Base-by-base conservation (phyloP, 2,113 vertebrate genomes). In the Sapajus apella region DNA sequence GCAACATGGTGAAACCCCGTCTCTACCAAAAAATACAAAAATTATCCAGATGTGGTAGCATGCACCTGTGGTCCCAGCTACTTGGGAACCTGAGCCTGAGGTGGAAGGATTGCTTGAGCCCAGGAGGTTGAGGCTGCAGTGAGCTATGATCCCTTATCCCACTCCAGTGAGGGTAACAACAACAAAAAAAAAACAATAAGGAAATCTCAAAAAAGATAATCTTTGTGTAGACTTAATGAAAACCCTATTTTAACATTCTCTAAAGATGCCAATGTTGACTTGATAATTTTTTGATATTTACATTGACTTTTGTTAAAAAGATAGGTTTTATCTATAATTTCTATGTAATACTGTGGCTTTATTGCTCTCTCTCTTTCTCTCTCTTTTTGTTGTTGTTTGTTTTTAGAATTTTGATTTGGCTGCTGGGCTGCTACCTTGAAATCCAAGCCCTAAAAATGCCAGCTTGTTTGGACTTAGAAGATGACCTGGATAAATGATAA, bases 381-480 rank as follows among this genome's bases (percentile, higher is more conserved):
- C 35, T 23, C 30, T 23, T 64, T 64, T 30, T 64, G 5, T 64
- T 64, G 61, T 64, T 64, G 61, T 64, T 64, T 64, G 61, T 11
- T 93, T 98, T 97, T 96, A 98, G 98, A 96, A 84, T 97, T 98
- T 95, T 76, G 86, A 0, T 90, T 97, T 97, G n/a, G 35, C 95
- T 95, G 95, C 90, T 97, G 72, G 35, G 35, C 95, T 95, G 95
- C 87, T 97, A 76, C 87, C 91, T 96, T 94, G 88, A 98, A 90
- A 82, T 97, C 96, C 84, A 95, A 68, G 55, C 97, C 40, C 85
- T 94, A 95, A 98, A 97, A 97, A 98, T 98, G 98, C 96, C 98
- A 94, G 55, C 93, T 96, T 96, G 64, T 88, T 97, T 97, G 98
- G 97, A 96, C 81, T 97, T 98, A 97, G 97, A 97, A 95, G 97